These are phyloP conservation scores for Chiridota heheva DNA, from an alignment of 35 echinoderm and acorn worm species.

Conservation along the genomic window DNA sequence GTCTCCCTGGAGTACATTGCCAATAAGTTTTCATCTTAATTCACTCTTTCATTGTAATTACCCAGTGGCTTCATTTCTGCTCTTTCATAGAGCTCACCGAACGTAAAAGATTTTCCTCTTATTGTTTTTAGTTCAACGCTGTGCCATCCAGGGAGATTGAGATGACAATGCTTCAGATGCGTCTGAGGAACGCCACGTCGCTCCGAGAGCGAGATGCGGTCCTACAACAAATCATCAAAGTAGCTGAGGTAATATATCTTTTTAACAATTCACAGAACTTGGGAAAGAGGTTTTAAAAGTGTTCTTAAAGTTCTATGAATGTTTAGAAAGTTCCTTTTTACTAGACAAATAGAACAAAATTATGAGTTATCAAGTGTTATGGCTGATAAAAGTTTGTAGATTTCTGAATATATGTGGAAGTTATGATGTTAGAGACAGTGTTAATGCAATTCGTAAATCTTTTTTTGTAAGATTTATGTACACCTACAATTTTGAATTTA, in stretches of 20 bases:
- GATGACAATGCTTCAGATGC: slow-evolving; percentile 39
- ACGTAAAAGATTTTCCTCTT: too few species aligned
- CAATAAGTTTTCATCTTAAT: too few species aligned
- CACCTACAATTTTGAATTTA: too few species aligned
- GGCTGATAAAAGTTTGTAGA: neutral
- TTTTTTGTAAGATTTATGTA: too few species aligned
- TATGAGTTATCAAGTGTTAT: neutral
- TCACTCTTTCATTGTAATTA: too few species aligned
- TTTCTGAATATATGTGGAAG: neutral
- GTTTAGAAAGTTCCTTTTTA: too few species aligned
- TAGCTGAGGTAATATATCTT: slow-evolving; percentile 35
- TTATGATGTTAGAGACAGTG: neutral
- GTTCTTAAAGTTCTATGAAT: neutral
- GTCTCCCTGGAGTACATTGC: too few species aligned
- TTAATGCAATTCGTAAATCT: too few species aligned
- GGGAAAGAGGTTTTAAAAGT: too few species aligned
- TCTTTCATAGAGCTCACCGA: too few species aligned
- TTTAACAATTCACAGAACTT: neutral
- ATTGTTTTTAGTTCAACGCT: neutral
- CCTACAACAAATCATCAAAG: slow-evolving; percentile 16
- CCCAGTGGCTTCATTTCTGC: too few species aligned
- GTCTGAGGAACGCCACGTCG: slow-evolving; percentile 4
- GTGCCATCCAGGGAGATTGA: slow-evolving; percentile 40
- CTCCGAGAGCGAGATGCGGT: slow-evolving; percentile 11
- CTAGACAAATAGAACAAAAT: too few species aligned